Base-by-base conservation (phyloP, 2,888 invertebrate genomes). In the Conops quadrifasciatus region DNA sequence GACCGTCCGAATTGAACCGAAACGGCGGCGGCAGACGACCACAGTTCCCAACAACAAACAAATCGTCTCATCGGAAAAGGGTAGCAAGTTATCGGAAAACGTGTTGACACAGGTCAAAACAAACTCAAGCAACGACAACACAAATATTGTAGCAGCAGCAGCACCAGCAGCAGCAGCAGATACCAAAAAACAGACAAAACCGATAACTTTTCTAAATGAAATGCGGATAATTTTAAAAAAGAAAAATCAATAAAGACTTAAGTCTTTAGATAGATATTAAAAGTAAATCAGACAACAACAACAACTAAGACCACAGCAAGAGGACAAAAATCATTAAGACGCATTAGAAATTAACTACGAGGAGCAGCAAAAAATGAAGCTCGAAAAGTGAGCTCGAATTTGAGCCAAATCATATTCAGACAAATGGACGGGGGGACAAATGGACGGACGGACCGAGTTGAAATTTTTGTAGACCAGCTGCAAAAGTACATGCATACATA, bases 331-430 rank as follows among this genome's bases (percentile, higher is more conserved):
- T 9, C 36, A 36, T 26, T 58, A n/a, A 60, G 30, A 36, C 36
- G 36, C 36, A 9, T 7, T 9, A 36, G 36, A 9, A 36, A 36
- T 36, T 36, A 9, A 36, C n/a, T n/a, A n/a, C n/a, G n/a, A 24
- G 53, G 21, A 53, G 24, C 53, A 13, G 49, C 26, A 58, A 28
- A 11, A 13, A 58, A 58, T 11, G 24, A 24, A 58, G 15, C 28
- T 19, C 53, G 1, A 21, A 36, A 36, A 36, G 36, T 36, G 36
- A 62, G 21, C 16, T 47, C 43, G 26, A 45, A 51, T 65, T 65
- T 51, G n/a, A 65, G 51, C 65, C 51, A 65, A 65, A 65, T 65
- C 51, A 21, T 28, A n/a, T 51, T 51, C 65, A n/a, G 51, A 51
- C n/a, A 24, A 24, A 65, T 65, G n/a, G 3, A 28, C 36, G 4